Percentiles rank a stretch among this genome's conserved stretches.
Conservation (phyloP, 2,888 invertebrate genomes). For the Nomada lathburiana region DNA sequence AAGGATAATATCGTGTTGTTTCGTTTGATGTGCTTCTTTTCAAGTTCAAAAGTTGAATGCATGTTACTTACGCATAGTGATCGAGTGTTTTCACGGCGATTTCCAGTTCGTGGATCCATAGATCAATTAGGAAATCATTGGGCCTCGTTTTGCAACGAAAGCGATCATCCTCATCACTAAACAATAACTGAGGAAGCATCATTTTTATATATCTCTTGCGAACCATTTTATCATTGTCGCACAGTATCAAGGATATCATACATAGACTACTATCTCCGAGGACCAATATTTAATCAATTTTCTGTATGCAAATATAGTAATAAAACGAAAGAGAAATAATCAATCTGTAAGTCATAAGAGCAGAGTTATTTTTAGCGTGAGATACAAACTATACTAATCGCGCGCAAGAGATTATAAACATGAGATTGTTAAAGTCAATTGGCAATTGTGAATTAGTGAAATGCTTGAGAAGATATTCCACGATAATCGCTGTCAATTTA, state of each 20-base stretch:
- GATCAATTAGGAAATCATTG: not conserved
- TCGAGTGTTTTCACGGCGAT: conserved; percentile 14
- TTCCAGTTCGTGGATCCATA: not conserved
- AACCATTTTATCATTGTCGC: not conserved
- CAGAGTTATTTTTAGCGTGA: not conserved
- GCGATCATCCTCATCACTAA: not conserved
- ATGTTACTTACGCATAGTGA: conserved; percentile 1
- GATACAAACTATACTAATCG: not conserved
- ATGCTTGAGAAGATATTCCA: conserved; percentile 25
- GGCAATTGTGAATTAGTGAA: conserved; percentile 3
- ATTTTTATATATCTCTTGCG: not conserved
- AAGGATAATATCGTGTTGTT: conserved; percentile 26
- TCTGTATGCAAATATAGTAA: not conserved
- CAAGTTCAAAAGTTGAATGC: not conserved
- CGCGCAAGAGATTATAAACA: not conserved
- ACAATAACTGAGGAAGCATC: not conserved
- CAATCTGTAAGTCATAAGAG: not conserved
- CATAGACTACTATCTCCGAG: not conserved
- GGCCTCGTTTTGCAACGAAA: not conserved
- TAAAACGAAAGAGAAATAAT: not conserved
- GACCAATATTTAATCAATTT: not conserved
- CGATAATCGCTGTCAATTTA: conserved; percentile 43
- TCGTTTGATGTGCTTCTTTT: not conserved
- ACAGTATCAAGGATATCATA: not conserved
- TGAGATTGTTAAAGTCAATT: conserved; percentile 25